phyloP scores from a whole-genome alignment of 1,140 invertebrate genomes.

The Drosophila subobscura region DNA sequence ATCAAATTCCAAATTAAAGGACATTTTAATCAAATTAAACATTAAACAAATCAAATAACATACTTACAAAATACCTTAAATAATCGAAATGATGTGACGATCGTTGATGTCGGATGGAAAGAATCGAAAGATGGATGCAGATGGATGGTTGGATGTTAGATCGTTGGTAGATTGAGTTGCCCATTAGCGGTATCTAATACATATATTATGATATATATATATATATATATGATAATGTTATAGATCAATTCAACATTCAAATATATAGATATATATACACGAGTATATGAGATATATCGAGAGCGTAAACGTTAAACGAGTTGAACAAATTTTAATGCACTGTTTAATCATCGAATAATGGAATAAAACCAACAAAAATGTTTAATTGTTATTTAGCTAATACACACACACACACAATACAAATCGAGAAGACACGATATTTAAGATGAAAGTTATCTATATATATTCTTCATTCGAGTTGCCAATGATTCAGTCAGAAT shows the following conservation, averaged over 20 bases:
- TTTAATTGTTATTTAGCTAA: slow-evolving; percentile 77
- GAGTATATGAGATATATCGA: slow-evolving; percentile 29
- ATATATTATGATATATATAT: slow-evolving; percentile 52
- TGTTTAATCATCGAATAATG: slow-evolving; percentile 83
- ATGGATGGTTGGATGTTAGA: slow-evolving; percentile 17
- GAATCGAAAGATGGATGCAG: too few relatives aligned
- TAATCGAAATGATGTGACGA: slow-evolving; percentile 36
- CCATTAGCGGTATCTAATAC: slow-evolving; percentile 46
- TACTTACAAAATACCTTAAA: slow-evolving; percentile 29
- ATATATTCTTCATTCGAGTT: slow-evolving; percentile 34
- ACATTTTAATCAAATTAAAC: slow-evolving; percentile 75
- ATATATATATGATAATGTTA: slow-evolving; percentile 62
- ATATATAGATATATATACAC: slow-evolving; percentile 24
- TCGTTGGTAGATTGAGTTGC: slow-evolving; percentile 45
- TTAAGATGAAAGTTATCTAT: slow-evolving; percentile 48
- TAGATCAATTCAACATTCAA: slow-evolving; percentile 51
- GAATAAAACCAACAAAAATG: slow-evolving; percentile 57
- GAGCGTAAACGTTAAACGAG: slow-evolving; percentile 55
- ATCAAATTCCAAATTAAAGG: slow-evolving; percentile 54
- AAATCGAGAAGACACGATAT: slow-evolving; percentile 32
- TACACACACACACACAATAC: slow-evolving; percentile 15
- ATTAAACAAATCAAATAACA: slow-evolving; percentile 44
- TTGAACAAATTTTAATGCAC: slow-evolving; percentile 82
- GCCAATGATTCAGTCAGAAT: slow-evolving; percentile 57
- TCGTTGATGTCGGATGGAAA: slow-evolving; percentile 21